A percentile compares a stretch with the other conserved stretches of the same genome.
Conservation (phyloP, 2,113 vertebrate species). For the Nestor notabilis region DNA sequence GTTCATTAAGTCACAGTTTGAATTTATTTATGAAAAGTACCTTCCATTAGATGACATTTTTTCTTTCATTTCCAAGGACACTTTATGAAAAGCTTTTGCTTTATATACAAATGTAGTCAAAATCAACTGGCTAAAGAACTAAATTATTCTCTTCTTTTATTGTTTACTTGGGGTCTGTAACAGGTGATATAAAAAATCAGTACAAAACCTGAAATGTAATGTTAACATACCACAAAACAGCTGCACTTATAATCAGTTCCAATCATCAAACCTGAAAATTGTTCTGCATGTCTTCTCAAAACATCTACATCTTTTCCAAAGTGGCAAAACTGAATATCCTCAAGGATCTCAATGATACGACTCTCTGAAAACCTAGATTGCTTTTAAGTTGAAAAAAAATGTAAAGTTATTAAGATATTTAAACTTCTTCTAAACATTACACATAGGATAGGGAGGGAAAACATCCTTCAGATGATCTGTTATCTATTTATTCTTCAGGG, state of each 20-base stretch:
- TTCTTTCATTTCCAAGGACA: not conserved
- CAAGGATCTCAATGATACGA: not conserved
- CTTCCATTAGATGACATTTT: not conserved
- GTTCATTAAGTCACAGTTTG: not conserved
- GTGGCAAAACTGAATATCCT: not conserved
- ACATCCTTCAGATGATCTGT: not conserved
- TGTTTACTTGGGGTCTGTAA: not conserved
- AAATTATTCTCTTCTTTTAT: not conserved
- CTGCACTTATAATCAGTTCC: not conserved
- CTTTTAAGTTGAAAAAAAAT: not conserved
- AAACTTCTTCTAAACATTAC: not conserved
- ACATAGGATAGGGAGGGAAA: not conserved
- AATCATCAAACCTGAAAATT: not conserved
- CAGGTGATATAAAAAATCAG: not conserved
- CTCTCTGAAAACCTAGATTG: not conserved
- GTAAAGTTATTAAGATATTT: not conserved
- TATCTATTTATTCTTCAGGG: not conserved
- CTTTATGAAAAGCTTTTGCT: not conserved
- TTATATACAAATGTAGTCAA: not conserved
- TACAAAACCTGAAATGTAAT: not conserved
- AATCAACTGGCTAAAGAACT: not conserved
- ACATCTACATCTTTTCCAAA: not conserved
- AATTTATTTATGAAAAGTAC: not conserved
- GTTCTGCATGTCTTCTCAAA: not conserved
- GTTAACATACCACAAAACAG: not conserved